Percentiles rank a stretch among this genome's conserved stretches.
These are phyloP conservation scores for Alsophila aescularia DNA, from an alignment of 2,888 invertebrate genomes.

Conservation along the genomic window DNA sequence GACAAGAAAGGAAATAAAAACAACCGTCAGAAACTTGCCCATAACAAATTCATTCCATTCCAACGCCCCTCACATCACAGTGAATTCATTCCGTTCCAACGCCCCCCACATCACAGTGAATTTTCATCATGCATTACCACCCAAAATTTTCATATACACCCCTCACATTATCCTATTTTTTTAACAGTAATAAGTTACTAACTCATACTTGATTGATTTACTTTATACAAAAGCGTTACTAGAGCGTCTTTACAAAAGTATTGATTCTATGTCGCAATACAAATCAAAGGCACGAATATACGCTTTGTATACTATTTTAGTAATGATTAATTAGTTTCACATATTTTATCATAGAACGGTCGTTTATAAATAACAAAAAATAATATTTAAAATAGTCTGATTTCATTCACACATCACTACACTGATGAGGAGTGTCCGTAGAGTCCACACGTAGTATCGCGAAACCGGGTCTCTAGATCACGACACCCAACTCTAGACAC, in stretches of 20 bases:
- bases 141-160: not conserved
- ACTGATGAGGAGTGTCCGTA: not conserved
- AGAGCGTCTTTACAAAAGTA: conserved; percentile 11
- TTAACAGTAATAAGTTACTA: not conserved
- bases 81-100: not conserved
- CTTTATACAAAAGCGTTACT: not conserved
- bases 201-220: not conserved
- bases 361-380: conserved; percentile 21
- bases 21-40: not conserved
- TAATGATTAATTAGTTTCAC: conserved; percentile 6
- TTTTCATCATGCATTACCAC: not conserved
- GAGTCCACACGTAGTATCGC: not conserved
- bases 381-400: conserved; percentile 8
- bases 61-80: not conserved
- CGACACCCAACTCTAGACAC: conserved; percentile 2
- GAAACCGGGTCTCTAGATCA: not conserved
- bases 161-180: conserved; percentile 3
- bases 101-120: not conserved
- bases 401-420: conserved; percentile 35
- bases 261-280: conserved; percentile 32
- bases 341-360: conserved; percentile 10
- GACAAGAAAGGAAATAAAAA: too few species aligned
- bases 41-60: not conserved
- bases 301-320: conserved; percentile 12
- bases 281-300: conserved; percentile 50